Conservation (phyloP, 1,140 invertebrate species). For the Solenopsis fugax region DNA sequence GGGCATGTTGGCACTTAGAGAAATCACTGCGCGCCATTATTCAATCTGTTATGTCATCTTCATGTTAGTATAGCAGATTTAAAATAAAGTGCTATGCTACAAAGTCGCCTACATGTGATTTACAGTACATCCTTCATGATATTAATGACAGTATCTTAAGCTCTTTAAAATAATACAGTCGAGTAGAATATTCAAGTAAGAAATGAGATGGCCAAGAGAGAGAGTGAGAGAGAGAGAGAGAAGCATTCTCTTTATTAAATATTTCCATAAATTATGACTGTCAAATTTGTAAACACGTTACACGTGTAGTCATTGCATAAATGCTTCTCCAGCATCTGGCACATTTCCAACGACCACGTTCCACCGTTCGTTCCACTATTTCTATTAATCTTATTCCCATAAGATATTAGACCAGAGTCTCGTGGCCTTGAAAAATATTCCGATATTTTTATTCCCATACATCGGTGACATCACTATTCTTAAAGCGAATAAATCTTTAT, state of each 20-base stretch:
- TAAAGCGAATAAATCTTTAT: neutral
- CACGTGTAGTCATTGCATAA: constrained; percentile 11
- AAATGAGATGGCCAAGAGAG: neutral
- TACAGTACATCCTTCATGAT: neutral
- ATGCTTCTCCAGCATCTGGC: constrained; percentile 26
- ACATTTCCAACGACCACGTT: constrained; percentile 15
- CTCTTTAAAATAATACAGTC: neutral
- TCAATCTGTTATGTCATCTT: constrained; percentile 21
- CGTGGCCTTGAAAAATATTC: constrained; percentile 41
- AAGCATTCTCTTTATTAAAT: neutral
- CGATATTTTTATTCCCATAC: neutral
- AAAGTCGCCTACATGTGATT: neutral
- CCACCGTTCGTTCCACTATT: constrained; percentile 11
- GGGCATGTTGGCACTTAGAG: neutral
- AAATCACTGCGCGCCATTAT: constrained; percentile 6
- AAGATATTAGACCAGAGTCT: neutral
- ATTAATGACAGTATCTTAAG: neutral
- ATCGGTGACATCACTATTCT: neutral
- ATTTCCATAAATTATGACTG: neutral
- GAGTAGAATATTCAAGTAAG: constrained; percentile 6
- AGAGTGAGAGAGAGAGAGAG: neutral
- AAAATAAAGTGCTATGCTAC: constrained; percentile 13
- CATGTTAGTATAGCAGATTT: constrained; percentile 17
- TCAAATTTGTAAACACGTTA: constrained; percentile 2
- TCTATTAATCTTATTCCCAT: constrained; percentile 29